phyloP scores from a whole-genome alignment of 2,113 vertebrate genomes.

The Tursiops truncatus region DNA sequence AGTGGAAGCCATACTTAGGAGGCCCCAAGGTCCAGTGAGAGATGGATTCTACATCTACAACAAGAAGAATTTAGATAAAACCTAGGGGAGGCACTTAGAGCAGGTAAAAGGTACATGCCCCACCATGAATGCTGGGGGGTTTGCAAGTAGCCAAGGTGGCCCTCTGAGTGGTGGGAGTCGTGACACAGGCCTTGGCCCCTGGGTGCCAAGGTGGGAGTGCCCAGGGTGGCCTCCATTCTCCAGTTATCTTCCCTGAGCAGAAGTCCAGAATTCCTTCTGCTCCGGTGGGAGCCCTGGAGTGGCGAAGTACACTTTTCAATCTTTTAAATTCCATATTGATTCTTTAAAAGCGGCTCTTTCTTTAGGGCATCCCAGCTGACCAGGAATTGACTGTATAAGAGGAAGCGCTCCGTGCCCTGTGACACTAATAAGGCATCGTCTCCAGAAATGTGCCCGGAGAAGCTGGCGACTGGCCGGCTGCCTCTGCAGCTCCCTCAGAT shows the following conservation, averaged over 20 bases:
- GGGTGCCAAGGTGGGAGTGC: not conserved
- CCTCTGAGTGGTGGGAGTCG: too few species aligned
- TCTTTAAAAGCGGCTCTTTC: not conserved
- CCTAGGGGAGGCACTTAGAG: not conserved
- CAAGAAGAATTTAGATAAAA: not conserved
- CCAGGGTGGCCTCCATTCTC: not conserved
- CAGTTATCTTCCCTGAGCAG: not conserved
- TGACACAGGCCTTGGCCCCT: not conserved
- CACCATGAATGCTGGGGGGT: fast-evolving
- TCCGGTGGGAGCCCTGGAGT: not conserved
- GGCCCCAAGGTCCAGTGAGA: not conserved
- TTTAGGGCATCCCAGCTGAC: fast-evolving
- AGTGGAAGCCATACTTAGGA: not conserved
- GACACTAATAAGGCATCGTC: fast-evolving
- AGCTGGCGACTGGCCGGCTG: too few species aligned
- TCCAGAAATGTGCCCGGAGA: not conserved
- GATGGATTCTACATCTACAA: not conserved
- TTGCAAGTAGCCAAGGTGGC: not conserved
- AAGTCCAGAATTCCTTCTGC: not conserved
- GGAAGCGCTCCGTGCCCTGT: fast-evolving
- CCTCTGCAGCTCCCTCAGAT: fast-evolving
- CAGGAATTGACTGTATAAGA: fast-evolving
- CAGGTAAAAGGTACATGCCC: not conserved
- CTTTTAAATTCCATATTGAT: not conserved
- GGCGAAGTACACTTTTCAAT: not conserved